Base-by-base conservation (phyloP, 2,113 vertebrate species). In the Lota lota region DNA sequence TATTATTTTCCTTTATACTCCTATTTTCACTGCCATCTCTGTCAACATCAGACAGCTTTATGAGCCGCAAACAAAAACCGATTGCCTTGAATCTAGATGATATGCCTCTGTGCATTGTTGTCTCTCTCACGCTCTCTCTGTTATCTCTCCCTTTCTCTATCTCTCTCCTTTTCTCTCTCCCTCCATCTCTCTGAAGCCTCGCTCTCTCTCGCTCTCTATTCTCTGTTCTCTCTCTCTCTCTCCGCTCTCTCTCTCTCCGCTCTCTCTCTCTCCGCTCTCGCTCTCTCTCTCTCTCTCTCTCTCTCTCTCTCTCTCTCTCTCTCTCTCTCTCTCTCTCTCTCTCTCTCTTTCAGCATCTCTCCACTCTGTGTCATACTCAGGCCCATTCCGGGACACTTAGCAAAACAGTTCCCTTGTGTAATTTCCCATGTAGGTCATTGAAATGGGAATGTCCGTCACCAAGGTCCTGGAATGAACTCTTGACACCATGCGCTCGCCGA, bases 21-120 rank as follows among this genome's bases (percentile, higher is more conserved):
- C 22, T 73, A 81, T 75, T 83, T 87, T 83, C 80, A 80, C 83
- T 68, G 77, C 76, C 72, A 56, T 33, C 64, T 71, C 80, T 81
- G 80, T 85, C 84, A 79, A 79, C 66, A 67, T 65, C 56, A 70
- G 78, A 79, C 69, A 58, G 80, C 75, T 90, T 90, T 86, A 88
- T 84, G 82, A 82, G 78, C 78, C 83, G 85, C 83, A 75, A 87
- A 84, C 75, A 86, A 88, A 89, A 89, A 85, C 40, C 81, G 71
- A 88, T 88, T 78, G 82, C 81, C 82, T 86, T 79, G 76, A 88
- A 82, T 86, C 85, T 68, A 83, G 76, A 88, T 80, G 69, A 85
- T 75, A 77, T 79, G 80, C 75, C 59, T 75, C 66, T 68, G 22
- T 36, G 68, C 81, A 62, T 72, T 51, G 70, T 77, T 75, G 60